phyloP scores from a whole-genome alignment of 2,113 vertebrate genomes.

The Caretta caretta region DNA sequence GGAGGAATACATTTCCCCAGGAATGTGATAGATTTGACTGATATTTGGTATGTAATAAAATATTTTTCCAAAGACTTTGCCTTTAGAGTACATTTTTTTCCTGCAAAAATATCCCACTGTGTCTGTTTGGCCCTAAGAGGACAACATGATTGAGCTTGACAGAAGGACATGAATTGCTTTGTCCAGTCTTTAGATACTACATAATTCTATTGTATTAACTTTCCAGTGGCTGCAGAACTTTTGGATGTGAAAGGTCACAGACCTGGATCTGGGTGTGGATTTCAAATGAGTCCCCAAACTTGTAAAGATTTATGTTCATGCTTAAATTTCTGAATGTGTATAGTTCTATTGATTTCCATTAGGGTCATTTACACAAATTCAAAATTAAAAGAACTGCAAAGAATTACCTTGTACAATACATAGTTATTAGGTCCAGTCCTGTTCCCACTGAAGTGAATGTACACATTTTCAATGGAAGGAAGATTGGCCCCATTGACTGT shows the following conservation, averaged over 20 bases:
- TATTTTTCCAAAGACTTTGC: not conserved
- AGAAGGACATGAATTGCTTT: not conserved
- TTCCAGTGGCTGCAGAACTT: not conserved
- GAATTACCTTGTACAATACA: rapidly evolving
- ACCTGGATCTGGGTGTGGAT: not conserved
- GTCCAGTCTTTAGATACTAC: not conserved
- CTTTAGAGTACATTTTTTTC: not conserved
- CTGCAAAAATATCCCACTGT: not conserved
- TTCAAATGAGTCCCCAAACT: not conserved
- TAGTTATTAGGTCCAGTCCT: not conserved
- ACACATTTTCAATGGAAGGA: slow-evolving; percentile 6
- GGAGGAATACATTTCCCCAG: rapidly evolving
- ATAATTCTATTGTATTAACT: not conserved
- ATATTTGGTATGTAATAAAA: not conserved
- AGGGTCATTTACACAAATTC: not conserved
- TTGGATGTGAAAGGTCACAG: not conserved
- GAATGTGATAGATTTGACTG: not conserved
- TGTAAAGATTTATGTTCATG: not conserved
- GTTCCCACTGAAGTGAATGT: not conserved
- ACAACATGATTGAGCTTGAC: not conserved
- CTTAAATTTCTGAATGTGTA: not conserved
- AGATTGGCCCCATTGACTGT: not conserved
- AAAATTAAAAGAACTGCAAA: rapidly evolving
- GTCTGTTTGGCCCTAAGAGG: not conserved
- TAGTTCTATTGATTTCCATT: not conserved